A percentile compares a stretch with the other conserved stretches of the same genome.
Conservation (phyloP, 2,113 vertebrate genomes). For the Pelmatolapia mariae region DNA sequence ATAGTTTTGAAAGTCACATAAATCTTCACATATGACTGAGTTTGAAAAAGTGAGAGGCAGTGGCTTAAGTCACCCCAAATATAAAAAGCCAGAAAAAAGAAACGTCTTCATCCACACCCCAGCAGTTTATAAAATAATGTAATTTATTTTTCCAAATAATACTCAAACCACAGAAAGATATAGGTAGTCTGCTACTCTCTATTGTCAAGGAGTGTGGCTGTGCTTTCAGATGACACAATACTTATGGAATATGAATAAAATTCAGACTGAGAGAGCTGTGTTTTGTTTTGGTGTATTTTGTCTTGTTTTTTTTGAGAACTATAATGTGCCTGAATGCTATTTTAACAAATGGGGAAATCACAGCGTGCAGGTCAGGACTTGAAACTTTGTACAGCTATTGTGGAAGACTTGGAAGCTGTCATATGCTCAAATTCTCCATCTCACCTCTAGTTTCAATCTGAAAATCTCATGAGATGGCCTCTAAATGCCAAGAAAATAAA, state of each 20-base stretch:
- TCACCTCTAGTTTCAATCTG: slow-evolving; percentile 54
- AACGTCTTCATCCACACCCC: slow-evolving; percentile 11
- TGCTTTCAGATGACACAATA: slow-evolving; percentile 46
- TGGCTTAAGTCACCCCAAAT: slow-evolving; percentile 21
- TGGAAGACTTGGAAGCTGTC: slow-evolving; percentile 35
- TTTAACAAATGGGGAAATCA: slow-evolving; percentile 22
- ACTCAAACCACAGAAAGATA: slow-evolving; percentile 53
- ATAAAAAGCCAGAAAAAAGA: slow-evolving; percentile 41
- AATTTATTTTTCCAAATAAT: slow-evolving; percentile 56
- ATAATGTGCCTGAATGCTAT: slow-evolving; percentile 6
- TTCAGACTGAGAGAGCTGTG: background rate
- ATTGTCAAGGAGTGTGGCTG: slow-evolving; percentile 34
- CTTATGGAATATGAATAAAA: slow-evolving; percentile 40
- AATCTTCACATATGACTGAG: background rate
- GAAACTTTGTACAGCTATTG: background rate
- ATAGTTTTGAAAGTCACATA: slow-evolving; percentile 1
- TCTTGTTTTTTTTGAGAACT: background rate
- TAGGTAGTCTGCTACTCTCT: slow-evolving; percentile 26
- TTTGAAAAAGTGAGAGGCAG: slow-evolving; percentile 13
- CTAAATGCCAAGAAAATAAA: slow-evolving; percentile 34
- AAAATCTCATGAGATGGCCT: slow-evolving; percentile 18
- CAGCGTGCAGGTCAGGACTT: background rate
- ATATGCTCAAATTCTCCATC: slow-evolving; percentile 32
- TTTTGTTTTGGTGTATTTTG: background rate
- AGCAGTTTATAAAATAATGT: slow-evolving; percentile 33